Conservation (phyloP, 2,113 vertebrate genomes). For the Takifugu flavidus region DNA sequence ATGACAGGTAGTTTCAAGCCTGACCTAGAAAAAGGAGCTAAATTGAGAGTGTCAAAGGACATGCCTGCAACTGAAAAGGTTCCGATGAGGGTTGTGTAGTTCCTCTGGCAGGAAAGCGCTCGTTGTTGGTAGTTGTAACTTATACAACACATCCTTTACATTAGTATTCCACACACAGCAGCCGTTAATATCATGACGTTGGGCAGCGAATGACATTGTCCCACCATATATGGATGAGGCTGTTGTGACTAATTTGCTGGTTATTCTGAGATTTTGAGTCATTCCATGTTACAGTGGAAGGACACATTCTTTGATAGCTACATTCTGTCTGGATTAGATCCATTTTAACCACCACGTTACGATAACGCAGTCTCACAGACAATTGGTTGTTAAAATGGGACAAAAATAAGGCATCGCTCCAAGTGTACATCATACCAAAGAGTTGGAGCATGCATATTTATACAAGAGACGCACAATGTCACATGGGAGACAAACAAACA, state of each 20-base stretch:
- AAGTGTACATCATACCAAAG: neutral
- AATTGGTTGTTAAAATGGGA: constrained; percentile 18
- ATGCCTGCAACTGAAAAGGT: too few species aligned
- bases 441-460: constrained; percentile 37
- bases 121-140: too few species aligned
- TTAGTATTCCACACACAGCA: too few species aligned
- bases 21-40: too few species aligned
- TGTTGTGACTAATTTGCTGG: constrained; percentile 13
- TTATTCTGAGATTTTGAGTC: neutral
- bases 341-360: neutral
- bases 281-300: neutral
- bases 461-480: constrained; percentile 17
- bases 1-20: too few species aligned
- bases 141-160: too few species aligned
- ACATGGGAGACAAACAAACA: constrained; percentile 24
- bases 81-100: too few species aligned
- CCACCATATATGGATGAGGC: too few species aligned
- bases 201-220: too few species aligned
- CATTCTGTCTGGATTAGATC: neutral
- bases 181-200: too few species aligned
- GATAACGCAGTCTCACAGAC: neutral
- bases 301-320: neutral
- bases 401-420: neutral
- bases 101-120: too few species aligned
- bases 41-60: too few species aligned